Evolutionary conservation across 2,113 vertebrate species (phyloP).

Genomic region (Hippopotamus amphibius): DNA sequence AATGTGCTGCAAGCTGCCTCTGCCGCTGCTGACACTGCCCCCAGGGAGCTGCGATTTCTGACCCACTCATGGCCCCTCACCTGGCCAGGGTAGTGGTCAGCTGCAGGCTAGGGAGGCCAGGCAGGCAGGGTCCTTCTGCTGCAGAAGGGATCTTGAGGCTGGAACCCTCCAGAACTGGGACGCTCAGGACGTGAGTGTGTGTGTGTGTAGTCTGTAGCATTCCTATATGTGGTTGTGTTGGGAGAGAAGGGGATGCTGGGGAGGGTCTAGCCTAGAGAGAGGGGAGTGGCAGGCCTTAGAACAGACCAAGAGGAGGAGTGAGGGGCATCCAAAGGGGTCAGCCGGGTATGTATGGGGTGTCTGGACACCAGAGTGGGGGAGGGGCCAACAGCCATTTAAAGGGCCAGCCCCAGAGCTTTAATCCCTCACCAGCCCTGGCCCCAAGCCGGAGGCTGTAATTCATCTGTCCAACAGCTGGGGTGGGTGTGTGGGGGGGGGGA

Average conservation of each 20-base stretch:
- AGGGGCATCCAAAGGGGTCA: conserved; percentile 45
- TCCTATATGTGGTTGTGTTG: not conserved
- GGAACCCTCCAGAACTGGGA: conserved; percentile 11
- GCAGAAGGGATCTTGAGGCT: conserved; percentile 28
- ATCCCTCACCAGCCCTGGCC: conserved; percentile 82
- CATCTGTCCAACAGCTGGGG: conserved; percentile 85
- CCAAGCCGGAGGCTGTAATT: conserved; percentile 81
- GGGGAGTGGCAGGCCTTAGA: not conserved
- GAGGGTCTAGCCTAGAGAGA: conserved; percentile 20
- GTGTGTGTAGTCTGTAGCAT: not conserved
- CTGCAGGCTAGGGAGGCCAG: conserved; percentile 6
- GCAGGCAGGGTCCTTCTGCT: conserved; percentile 16
- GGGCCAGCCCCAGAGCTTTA: conserved; percentile 78
- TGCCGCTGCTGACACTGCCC: conserved; percentile 77
- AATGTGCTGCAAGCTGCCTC: conserved; percentile 73
- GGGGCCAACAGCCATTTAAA: conserved; percentile 77
- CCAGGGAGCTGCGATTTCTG: conserved; percentile 74
- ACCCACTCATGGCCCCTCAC: conserved; percentile 62
- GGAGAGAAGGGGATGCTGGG: not conserved
- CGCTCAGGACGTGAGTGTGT: not conserved
- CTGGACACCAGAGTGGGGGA: conserved; percentile 70
- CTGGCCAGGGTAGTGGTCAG: conserved; percentile 42
- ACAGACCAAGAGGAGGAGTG: conserved; percentile 42
- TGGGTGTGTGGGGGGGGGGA: conserved; percentile 52
- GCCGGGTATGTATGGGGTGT: conserved; percentile 45